These are phyloP conservation scores for Gasterosteus nipponicus DNA, from an alignment of 2,113 vertebrate genomes.

Conservation along the genomic window DNA sequence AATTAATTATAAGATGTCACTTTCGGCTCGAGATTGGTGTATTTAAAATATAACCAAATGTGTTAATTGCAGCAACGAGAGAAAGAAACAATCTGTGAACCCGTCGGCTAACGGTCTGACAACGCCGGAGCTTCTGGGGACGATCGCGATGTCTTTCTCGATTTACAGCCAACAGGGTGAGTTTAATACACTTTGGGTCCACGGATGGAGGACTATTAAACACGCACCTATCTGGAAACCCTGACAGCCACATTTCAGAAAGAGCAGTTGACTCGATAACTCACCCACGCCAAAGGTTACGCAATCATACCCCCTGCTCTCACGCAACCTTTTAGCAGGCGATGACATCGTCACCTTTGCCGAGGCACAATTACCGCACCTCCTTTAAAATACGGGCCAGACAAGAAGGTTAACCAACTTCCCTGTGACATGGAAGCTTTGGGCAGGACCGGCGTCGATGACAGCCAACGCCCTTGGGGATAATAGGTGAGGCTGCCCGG, in stretches of 20 bases:
- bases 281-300: slow-evolving; percentile 60
- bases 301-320: slow-evolving; percentile 48
- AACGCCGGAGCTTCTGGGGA: no score
- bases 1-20: not conserved
- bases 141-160: not conserved
- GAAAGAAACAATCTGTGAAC: not conserved
- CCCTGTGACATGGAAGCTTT: slow-evolving; percentile 45
- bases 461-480: slow-evolving; percentile 62
- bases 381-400: slow-evolving; percentile 42
- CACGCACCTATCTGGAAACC: slow-evolving; percentile 15
- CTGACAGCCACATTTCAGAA: slow-evolving; percentile 47
- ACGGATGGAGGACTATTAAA: slow-evolving; percentile 19
- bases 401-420: slow-evolving; percentile 60
- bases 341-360: slow-evolving; percentile 59
- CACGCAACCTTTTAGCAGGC: slow-evolving; percentile 56
- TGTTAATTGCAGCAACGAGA: not conserved
- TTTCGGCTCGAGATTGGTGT: not conserved
- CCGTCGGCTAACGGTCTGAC: no score
- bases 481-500: slow-evolving; percentile 48
- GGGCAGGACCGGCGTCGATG: slow-evolving; percentile 5
- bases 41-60: not conserved
- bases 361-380: slow-evolving; percentile 51
- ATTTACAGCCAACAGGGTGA: not conserved
- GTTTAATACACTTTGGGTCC: slow-evolving; percentile 22
- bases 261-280: slow-evolving; percentile 49